Evolutionary conservation across 1,140 invertebrate genomes (phyloP), one percentile per base, ranked within the genome.

Genomic region (Drosophila athabasca): DNA sequence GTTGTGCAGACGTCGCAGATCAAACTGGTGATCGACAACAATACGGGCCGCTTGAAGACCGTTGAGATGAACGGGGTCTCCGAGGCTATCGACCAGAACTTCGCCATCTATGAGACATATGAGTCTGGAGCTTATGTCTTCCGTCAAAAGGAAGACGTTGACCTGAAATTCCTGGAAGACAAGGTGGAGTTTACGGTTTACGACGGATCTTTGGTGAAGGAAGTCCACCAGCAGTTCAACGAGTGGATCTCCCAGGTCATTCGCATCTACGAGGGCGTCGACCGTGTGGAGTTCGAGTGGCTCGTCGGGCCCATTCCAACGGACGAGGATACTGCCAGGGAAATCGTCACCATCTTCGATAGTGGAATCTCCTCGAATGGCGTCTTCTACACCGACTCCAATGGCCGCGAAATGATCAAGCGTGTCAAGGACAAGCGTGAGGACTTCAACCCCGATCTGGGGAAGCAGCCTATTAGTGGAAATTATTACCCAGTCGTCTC

Each of bases 401-500:
- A 99, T 92, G 98, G 98, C 0, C 93, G 98, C 49, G 96, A 99
- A 92, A 94, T 97, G 90, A 85, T 99, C 49, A 94, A 95, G 79
- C 93, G 98, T 57, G 92, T 93, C 57, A 91, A 95, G 51, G 94
- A 99, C 89, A 94, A 94, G 66, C 92, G 97, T 31, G 95, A 96
- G 43, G 6, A 96, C 96, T 2, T 99, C 95, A 95, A 93, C 93
- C 26, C 95, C 0, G 91, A 93, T 0, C 49, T 98, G 95, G 99
- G 67, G 92, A 94, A 61, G 53, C 71, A 74, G 49, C 71, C 71
- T 9, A 92, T 97, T 1, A 92, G 97, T 26, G 96, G 95, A 1
- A 99, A 99, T 92, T 99, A 99, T 92, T 99, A 98, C 91, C 98
- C 98, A 0, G 93, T 99, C 0, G 98, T 97, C 15, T 96, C 96